A percentile compares a stretch with the other conserved stretches of the same genome.
Conservation (phyloP, 2,113 vertebrate species). For the Melozone crissalis region DNA sequence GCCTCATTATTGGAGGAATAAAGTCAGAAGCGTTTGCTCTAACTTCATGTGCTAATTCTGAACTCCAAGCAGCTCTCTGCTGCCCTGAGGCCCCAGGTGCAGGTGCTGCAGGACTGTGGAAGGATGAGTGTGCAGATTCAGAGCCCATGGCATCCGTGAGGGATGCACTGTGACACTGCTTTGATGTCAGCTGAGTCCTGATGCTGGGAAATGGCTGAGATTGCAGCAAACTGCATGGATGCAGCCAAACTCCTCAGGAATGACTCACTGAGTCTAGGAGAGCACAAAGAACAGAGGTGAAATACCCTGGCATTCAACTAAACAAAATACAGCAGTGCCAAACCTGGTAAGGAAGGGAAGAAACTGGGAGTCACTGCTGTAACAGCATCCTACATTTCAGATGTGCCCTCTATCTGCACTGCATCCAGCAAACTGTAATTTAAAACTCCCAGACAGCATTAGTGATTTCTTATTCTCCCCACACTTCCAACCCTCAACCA, state of each 20-base stretch:
- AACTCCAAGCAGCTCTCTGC: background rate
- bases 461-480: background rate
- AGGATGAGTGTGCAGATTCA: background rate
- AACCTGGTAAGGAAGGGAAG: background rate
- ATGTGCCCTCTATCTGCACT: background rate
- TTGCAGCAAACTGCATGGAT: background rate
- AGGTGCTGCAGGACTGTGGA: background rate
- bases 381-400: background rate
- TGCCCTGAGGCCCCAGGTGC: background rate
- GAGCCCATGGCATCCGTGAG: fast-evolving
- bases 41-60: background rate
- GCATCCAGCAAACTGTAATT: background rate
- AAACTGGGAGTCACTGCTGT: fast-evolving
- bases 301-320: background rate
- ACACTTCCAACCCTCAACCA: background rate
- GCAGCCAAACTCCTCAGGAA: background rate
- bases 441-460: background rate
- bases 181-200: background rate
- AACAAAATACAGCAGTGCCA: background rate
- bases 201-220: background rate
- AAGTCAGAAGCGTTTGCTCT: background rate
- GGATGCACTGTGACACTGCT: background rate
- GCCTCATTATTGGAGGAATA: background rate
- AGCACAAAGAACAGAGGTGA: background rate
- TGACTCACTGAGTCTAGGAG: background rate